Evolutionary conservation across 2,888 invertebrate genomes (phyloP), one percentile per base, ranked within the genome.

Genomic region (Hesperia comma): DNA sequence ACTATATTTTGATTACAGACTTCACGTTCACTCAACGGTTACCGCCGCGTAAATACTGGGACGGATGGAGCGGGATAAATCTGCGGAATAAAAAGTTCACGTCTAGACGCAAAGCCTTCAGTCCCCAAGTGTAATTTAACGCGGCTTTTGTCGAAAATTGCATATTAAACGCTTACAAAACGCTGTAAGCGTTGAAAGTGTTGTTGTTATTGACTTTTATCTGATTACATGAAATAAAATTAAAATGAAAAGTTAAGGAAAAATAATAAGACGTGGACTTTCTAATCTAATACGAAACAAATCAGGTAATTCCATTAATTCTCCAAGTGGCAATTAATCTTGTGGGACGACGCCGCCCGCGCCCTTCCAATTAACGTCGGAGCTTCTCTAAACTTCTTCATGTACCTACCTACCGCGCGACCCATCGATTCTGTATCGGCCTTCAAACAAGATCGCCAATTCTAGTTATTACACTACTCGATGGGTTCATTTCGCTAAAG

Each of bases 1-100:
- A 63, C 7, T 7, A 37, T 51, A 51, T 57, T 51, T 14, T 51
- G 49, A 63, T 57, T 40, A 63, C 37, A 49, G 37, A 8, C 51
- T 41, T 53, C 40, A 49, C 19, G 37, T 49, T 51, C 53, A 41
- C 61, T 53, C 53, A 21, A n/a, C 61, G 15, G 37, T 61, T 51
- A 53, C 43, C 37, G 53, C 26, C 51, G 53, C 53, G 53, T 53
- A 61, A 26, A 53, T 14, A n/a, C 37, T 14, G 26, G 26, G 61
- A 49, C 10, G 10, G 26, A 53, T 12, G 53, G 26, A 53, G 53
- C 32, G 53, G 53, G 12, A 53, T n/a, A 26, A 26, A n/a, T 26
- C 26, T 26, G 46, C 46, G 46, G 26, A 26, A 26, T 14, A 14
- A 53, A 53, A 21, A 26, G 53, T 53, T 53, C 14, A 14, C 14